These are phyloP conservation scores for Acronicta psi DNA, from an alignment of 2,888 invertebrate species.

Conservation along the genomic window DNA sequence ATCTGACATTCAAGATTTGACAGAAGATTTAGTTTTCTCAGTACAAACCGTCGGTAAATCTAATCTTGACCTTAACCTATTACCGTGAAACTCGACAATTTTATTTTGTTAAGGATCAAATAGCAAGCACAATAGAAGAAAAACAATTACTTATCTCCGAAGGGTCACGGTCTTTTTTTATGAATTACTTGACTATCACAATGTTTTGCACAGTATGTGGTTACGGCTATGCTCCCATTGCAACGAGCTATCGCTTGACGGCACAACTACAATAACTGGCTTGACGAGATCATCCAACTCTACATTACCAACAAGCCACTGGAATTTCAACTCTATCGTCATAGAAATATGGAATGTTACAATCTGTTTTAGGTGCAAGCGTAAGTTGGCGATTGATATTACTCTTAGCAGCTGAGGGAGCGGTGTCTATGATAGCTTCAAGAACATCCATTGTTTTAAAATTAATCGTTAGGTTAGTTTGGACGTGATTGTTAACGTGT, in stretches of 20 bases:
- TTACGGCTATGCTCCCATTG: slow-evolving; percentile 46
- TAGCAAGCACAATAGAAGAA: no score
- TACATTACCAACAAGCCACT: background rate
- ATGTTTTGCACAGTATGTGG: slow-evolving; percentile 26
- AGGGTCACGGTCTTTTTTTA: no score
- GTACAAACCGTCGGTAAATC: background rate
- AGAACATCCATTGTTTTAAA: slow-evolving; percentile 48
- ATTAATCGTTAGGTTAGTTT: slow-evolving; percentile 36
- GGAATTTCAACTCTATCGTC: slow-evolving; percentile 20
- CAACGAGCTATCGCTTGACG: slow-evolving; percentile 58
- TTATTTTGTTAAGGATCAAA: no score
- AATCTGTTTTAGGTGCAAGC: background rate
- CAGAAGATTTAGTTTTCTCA: background rate
- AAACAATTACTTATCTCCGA: no score
- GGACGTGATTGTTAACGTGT: slow-evolving; percentile 30
- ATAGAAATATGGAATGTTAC: slow-evolving; percentile 1
- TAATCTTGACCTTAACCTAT: background rate
- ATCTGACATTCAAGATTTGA: no score
- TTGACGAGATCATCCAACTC: slow-evolving; percentile 31
- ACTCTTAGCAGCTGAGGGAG: slow-evolving; percentile 35
- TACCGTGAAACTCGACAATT: slow-evolving; percentile 15
- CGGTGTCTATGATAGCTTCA: slow-evolving; percentile 45
- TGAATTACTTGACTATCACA: slow-evolving; percentile 18
- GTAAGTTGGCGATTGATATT: slow-evolving; percentile 21
- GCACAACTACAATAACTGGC: slow-evolving; percentile 57